phyloP scores from a whole-genome alignment of 2,797 vertebrate species.

The Takifugu ocellatus region DNA sequence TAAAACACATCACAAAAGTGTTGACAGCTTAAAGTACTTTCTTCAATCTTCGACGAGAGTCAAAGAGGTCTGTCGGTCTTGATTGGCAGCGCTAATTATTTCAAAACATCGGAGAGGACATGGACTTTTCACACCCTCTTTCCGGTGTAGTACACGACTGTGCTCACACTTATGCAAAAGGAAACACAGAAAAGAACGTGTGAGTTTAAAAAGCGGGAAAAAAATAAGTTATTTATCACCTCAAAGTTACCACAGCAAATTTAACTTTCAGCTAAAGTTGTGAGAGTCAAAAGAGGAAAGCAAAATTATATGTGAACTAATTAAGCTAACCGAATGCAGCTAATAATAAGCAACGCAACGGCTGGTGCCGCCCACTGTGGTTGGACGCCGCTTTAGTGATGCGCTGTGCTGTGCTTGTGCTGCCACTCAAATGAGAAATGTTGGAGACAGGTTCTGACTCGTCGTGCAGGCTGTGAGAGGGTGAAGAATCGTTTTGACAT shows the following conservation, averaged over 20 bases:
- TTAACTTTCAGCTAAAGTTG: no score
- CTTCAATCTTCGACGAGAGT: not conserved
- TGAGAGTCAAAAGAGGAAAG: conserved; percentile 4
- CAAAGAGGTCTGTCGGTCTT: conserved; percentile 5
- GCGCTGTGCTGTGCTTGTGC: not conserved
- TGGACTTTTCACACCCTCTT: conserved; percentile 14
- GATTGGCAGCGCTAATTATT: conserved; percentile 24
- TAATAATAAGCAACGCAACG: conserved; percentile 8
- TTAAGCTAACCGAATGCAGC: conserved; percentile 28
- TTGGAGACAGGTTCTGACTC: not conserved
- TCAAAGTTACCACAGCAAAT: conserved; percentile 74
- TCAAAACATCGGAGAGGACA: conserved; percentile 4
- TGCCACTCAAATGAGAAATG: conserved; percentile 11
- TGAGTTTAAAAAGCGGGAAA: conserved; percentile 54
- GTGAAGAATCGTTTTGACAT: conserved; percentile 36
- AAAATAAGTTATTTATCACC: conserved; percentile 38
- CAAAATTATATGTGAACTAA: conserved; percentile 9
- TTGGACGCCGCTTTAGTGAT: conserved; percentile 13
- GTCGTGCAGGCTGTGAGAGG: conserved; percentile 12
- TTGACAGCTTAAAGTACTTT: conserved; percentile 5
- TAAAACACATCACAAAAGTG: not conserved
- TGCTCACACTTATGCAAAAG: conserved; percentile 14
- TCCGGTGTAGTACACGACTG: conserved; percentile 23
- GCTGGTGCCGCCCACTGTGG: conserved; percentile 8
- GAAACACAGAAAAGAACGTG: conserved; percentile 6